Percentiles rank a stretch among this genome's conserved stretches.
Conservation (phyloP, 1,140 invertebrate genomes). For the Meloidogyne chitwoodi region DNA sequence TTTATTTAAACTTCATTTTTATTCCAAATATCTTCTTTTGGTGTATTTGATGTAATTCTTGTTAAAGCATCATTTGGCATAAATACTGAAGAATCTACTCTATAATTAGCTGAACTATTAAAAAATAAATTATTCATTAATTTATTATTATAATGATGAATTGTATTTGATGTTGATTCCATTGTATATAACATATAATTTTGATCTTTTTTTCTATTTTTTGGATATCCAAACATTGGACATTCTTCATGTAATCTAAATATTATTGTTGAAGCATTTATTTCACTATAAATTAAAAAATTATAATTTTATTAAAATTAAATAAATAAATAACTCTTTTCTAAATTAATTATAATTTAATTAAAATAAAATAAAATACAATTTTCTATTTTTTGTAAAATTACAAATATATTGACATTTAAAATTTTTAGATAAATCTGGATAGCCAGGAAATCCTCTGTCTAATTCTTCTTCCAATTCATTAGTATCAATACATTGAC, state of each 20-base stretch:
- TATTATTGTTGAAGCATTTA: background rate
- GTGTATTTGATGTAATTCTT: background rate
- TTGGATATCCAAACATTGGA: background rate
- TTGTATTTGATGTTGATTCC: background rate
- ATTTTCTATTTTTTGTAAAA: too few species aligned
- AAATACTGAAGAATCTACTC: slow-evolving; percentile 8
- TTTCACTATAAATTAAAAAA: too few species aligned
- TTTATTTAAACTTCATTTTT: background rate
- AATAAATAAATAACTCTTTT: too few species aligned
- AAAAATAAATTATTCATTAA: background rate
- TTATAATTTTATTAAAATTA: too few species aligned
- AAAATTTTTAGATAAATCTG: too few species aligned
- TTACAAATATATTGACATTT: too few species aligned
- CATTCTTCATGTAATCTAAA: background rate
- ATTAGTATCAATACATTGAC: too few species aligned
- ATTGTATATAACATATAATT: background rate
- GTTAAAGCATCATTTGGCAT: background rate
- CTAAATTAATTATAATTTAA: too few species aligned
- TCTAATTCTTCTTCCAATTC: too few species aligned
- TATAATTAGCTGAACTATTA: slow-evolving; percentile 12
- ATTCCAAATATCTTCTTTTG: background rate
- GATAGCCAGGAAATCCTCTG: too few species aligned
- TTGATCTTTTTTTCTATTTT: background rate
- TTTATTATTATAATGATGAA: background rate
- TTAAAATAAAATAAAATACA: too few species aligned